Percentiles rank a stretch among this genome's conserved stretches.
These are phyloP conservation scores for Tenthredo distinguenda DNA, from an alignment of 2,888 invertebrate species.

Conservation along the genomic window DNA sequence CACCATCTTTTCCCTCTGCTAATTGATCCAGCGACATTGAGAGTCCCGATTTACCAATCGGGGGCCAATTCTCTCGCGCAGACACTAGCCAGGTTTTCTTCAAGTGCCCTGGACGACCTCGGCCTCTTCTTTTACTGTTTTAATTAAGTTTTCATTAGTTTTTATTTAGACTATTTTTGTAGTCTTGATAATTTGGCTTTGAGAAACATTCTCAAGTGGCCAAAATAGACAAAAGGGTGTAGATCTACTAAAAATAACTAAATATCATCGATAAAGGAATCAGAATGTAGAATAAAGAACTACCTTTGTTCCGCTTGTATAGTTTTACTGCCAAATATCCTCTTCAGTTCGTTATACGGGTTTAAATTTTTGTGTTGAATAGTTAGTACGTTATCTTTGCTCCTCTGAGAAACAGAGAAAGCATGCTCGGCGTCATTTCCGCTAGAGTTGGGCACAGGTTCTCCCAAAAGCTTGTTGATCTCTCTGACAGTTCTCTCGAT, in stretches of 20 bases:
- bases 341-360: constrained; percentile 89
- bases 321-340: constrained; percentile 90
- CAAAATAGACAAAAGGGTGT: background rate
- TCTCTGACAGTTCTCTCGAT: constrained; percentile 84
- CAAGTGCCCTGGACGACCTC: constrained; percentile 80
- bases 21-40: constrained; percentile 84
- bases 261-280: background rate
- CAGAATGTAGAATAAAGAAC: constrained; percentile 22
- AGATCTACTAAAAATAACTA: background rate
- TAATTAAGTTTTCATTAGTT: constrained; percentile 53
- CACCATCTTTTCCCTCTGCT: constrained; percentile 76
- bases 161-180: background rate
- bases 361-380: constrained; percentile 87
- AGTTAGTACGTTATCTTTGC: constrained; percentile 80
- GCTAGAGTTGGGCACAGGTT: constrained; percentile 76
- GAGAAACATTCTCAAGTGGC: background rate
- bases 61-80: constrained; percentile 87
- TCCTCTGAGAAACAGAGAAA: constrained; percentile 57
- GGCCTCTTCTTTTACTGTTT: constrained; percentile 81
- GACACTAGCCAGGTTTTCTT: constrained; percentile 85
- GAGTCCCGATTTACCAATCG: constrained; percentile 85
- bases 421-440: constrained; percentile 62
- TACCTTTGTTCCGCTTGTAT: constrained; percentile 84
- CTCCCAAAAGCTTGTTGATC: constrained; percentile 85
- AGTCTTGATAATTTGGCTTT: background rate